phyloP scores from a whole-genome alignment of 2,113 vertebrate genomes.

The Hippopotamus amphibius region DNA sequence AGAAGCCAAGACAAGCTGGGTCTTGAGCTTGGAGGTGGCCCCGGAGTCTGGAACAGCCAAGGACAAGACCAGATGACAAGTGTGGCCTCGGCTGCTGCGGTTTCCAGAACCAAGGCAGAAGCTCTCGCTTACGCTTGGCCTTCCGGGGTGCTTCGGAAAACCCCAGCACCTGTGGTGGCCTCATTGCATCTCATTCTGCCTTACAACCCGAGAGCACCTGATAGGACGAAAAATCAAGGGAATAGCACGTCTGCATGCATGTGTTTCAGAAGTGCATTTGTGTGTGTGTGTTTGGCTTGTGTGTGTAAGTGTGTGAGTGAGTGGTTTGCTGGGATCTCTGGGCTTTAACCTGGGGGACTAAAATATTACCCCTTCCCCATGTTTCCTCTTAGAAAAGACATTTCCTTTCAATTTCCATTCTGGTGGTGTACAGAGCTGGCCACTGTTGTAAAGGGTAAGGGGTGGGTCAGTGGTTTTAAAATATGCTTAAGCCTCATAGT shows the following conservation, averaged over 20 bases:
- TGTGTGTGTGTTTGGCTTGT: background rate
- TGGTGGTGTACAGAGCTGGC: background rate
- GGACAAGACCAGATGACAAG: background rate
- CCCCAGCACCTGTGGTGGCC: background rate
- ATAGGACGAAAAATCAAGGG: background rate
- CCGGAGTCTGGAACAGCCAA: background rate
- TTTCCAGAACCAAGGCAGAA: conserved; percentile 18
- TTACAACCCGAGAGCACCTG: background rate
- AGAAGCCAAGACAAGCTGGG: background rate
- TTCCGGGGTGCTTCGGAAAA: background rate
- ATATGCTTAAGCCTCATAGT: conserved; percentile 26
- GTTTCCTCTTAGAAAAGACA: conserved; percentile 9
- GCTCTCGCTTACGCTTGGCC: background rate
- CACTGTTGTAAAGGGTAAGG: background rate
- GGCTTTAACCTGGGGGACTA: conserved; percentile 13
- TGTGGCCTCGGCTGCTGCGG: background rate
- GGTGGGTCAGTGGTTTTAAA: background rate
- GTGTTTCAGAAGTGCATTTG: background rate
- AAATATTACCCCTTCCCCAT: background rate
- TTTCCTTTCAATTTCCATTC: background rate
- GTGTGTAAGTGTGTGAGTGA: background rate
- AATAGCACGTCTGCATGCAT: background rate
- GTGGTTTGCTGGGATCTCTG: background rate
- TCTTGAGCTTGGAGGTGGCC: background rate
- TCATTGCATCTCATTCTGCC: conserved; percentile 46